Evolutionary conservation across 2,888 invertebrate species (phyloP).

Genomic region (Eledone cirrhosa): DNA sequence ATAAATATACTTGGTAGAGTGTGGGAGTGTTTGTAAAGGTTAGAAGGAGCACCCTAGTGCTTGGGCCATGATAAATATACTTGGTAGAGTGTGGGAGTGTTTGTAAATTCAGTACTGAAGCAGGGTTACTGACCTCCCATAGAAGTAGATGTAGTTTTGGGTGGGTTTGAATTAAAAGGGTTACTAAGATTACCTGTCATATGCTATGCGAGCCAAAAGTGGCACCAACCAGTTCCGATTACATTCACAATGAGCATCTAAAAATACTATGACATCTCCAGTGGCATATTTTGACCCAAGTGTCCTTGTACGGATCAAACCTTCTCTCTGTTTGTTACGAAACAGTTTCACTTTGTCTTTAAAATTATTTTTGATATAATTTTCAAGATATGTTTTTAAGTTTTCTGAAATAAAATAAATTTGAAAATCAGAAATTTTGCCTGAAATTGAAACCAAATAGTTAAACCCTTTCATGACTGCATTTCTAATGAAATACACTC

Average conservation of each 20-base stretch:
- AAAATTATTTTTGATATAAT: constrained; percentile 84
- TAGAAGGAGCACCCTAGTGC: too few relatives aligned
- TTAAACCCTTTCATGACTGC: too few relatives aligned
- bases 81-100: too few relatives aligned
- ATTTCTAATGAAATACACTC: too few relatives aligned
- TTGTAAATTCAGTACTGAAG: too few relatives aligned
- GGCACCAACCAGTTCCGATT: constrained; percentile 97
- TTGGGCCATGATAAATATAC: too few relatives aligned
- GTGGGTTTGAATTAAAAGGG: too few relatives aligned
- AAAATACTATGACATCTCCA: constrained; percentile 94
- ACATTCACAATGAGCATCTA: constrained; percentile 94
- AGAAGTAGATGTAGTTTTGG: too few relatives aligned
- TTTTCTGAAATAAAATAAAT: constrained; percentile 69
- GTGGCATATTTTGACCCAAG: constrained; percentile 87
- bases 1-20: too few relatives aligned
- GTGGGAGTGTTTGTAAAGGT: too few relatives aligned
- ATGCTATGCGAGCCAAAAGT: constrained; percentile 88
- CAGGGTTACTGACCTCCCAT: too few relatives aligned
- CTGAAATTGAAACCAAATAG: not conserved
- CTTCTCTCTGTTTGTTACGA: constrained; percentile 87
- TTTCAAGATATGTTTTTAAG: constrained; percentile 82
- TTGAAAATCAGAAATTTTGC: not conserved
- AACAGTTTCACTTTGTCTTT: constrained; percentile 88
- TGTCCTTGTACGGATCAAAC: constrained; percentile 89
- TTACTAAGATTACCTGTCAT: constrained; percentile 71